Base-by-base conservation (phyloP, 2,797 vertebrate species). In the Epinephelus awoara region DNA sequence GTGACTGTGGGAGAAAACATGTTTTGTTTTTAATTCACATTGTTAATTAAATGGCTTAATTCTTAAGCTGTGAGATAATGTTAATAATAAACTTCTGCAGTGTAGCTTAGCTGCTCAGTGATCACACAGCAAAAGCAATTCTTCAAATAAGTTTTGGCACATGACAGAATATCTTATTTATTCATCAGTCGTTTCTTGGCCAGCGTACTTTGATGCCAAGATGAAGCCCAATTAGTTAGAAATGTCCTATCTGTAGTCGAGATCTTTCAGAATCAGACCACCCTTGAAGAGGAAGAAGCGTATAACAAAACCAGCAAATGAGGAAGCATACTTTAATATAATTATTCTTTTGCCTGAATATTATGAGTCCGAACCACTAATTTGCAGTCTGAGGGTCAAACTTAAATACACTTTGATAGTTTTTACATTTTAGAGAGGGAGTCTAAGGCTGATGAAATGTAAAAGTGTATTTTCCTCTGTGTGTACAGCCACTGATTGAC, bases 211-310 rank as follows among this genome's bases (percentile, higher is more conserved):
- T 71, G 72, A 85, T 79, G 69, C 80, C 83, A 87, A 80, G 64
- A 84, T 63, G 66, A 77, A 83, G 40, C 61, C 82, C 44, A 86
- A 83, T 85, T 85, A 86, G 79, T 77, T 77, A 40, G 74, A 87
- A 76, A 81, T 72, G 74, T 67, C 62, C 76, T 80, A 86, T 91
- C 79, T 89, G 86, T 74, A 83, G 79, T 72, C 74, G 67, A 34
- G 61, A 79, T 66, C 59, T 72, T 76, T 57, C 14, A 51, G 15
- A 80, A 56, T 77, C 80, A 80, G 72, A 85, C 61, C 72, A 76
- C 72, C 55, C 66, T 47, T 47, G 21, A 64, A 71, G 57, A 57
- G 25, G 42, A 51, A 59, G 3, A 75, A 4, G 34, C 40, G 42
- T 42, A 51, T 27, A 58, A 67, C 19, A 55, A 40, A 46, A 66